Evolutionary conservation across 2,113 vertebrate genomes (phyloP).

Genomic region (Ageneiosus marmoratus): DNA sequence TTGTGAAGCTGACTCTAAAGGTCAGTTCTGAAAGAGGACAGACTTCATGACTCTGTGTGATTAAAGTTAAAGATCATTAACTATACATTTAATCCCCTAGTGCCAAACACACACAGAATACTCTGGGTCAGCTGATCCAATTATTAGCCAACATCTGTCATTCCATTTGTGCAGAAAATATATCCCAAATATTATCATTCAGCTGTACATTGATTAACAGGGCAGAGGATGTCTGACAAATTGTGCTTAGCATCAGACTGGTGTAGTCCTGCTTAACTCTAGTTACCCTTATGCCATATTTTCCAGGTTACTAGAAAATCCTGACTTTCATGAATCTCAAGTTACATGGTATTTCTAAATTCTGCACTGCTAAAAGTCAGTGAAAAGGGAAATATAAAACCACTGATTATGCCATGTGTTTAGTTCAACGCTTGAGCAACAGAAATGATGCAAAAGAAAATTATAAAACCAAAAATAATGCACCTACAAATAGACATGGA

Average conservation of each 20-base stretch:
- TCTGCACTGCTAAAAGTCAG: no score
- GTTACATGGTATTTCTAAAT: no score
- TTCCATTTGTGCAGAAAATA: background rate
- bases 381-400: no score
- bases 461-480: background rate
- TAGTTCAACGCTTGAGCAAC: no score
- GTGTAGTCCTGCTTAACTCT: no score
- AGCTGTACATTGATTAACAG: background rate
- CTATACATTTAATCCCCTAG: slow-evolving; percentile 2
- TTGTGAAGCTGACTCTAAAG: slow-evolving; percentile 48
- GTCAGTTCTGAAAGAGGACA: slow-evolving; percentile 42
- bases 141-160: slow-evolving; percentile 19
- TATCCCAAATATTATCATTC: background rate
- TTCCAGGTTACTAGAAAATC: no score
- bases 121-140: background rate
- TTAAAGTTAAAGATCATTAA: slow-evolving; percentile 35
- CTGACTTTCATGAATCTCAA: no score
- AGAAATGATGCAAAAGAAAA: background rate
- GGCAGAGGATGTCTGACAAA: no score
- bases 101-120: background rate
- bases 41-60: slow-evolving; percentile 30
- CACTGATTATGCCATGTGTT: no score
- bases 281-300: no score
- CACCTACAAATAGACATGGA: no score
- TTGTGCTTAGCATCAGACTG: no score